Base-by-base conservation (phyloP, 2,888 invertebrate species). In the Thelaira solivaga region DNA sequence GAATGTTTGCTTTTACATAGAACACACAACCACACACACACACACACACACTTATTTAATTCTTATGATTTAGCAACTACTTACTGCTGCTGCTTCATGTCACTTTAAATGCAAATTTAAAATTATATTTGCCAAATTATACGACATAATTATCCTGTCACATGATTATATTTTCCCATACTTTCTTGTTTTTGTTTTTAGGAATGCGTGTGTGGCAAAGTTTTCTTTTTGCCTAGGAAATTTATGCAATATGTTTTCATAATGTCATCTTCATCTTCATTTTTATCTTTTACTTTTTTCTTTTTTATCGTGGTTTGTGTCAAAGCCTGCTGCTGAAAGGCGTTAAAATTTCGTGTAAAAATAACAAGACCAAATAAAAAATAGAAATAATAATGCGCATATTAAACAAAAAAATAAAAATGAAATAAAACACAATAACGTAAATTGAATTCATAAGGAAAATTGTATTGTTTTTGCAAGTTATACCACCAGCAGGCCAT, bases 71-170 rank as follows among this genome's bases (percentile, higher is more conserved):
- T 22, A 31, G 39, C 26, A 49, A 26, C 20, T 34, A 13, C 20
- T 43, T n/a, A 8, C 34, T 51, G 45, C n/a, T 64, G 45, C 11
- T 64, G 26, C 53, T 74, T 74, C 80, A 82, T 82, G 82, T 82
- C 82, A 82, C 83, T 84, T 83, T 85, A 85, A 83, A 85, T 85
- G 85, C 83, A 85, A 85, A 85, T 85, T 81, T 41, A 20, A 69
- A 72, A 55, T 69, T 71, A 65, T 64, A 71, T 68, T 71, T 49
- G 65, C 74, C 73, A 82, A 80, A 71, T 80, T 81, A 80, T 80
- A 78, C 79, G 78, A 81, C 76, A 81, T 82, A 82, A 82, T 83
- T 84, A 84, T 85, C 84, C 85, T 85, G 85, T 86, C 85, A 81
- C 76, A 81, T 82, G 85, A 86, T 86, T 84, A 86, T 85, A 45